Evolutionary conservation across 2,113 vertebrate genomes (phyloP), one percentile per base, ranked within the genome.

Genomic region (Oxygymnocypris stewartii): DNA sequence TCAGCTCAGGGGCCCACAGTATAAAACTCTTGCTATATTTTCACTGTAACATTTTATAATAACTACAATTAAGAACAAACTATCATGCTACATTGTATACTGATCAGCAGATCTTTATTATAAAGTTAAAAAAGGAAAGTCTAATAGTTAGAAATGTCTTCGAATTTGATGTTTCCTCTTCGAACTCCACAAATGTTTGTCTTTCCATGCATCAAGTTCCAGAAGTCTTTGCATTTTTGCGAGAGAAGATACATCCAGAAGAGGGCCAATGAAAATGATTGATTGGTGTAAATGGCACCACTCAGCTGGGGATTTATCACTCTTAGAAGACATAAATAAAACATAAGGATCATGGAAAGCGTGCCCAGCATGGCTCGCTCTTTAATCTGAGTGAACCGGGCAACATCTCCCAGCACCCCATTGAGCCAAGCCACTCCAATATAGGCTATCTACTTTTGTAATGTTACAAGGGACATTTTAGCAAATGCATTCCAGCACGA

Each of bases 271-370:
- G 88, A 85, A 84, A 67, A 47, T 86, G 91, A 94, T 94, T 91
- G 92, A 94, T 92, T 88, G 89, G 88, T 87, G 88, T 91, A 93
- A 94, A 94, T 93, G 93, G 91, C 92, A 94, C 88, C 87, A 89
- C 90, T 93, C 92, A 93, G 92, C 90, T 91, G 89, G 85, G 87
- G 91, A 92, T 92, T 93, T 91, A 92, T 91, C 35, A 88, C 89
- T 89, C 86, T 90, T 92, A 90, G 88, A 89, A 90, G 92, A 81
- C 93, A 92, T 92, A 90, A 93, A 94, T 92, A 94, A 92, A 90
- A 86, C 88, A 87, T 82, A 86, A 49, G 88, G 18, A 78, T 76
- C 87, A 88, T 59, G 61, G 28, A 49, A 65, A 89, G 87, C 86
- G 69, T 89, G 91, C 90, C 92, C 88, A 89, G 91, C 82, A 86